A percentile compares a stretch with the other conserved stretches of the same genome.
phyloP scores from a whole-genome alignment of 2,113 vertebrate genomes.

The Acrocephalus arundinaceus region DNA sequence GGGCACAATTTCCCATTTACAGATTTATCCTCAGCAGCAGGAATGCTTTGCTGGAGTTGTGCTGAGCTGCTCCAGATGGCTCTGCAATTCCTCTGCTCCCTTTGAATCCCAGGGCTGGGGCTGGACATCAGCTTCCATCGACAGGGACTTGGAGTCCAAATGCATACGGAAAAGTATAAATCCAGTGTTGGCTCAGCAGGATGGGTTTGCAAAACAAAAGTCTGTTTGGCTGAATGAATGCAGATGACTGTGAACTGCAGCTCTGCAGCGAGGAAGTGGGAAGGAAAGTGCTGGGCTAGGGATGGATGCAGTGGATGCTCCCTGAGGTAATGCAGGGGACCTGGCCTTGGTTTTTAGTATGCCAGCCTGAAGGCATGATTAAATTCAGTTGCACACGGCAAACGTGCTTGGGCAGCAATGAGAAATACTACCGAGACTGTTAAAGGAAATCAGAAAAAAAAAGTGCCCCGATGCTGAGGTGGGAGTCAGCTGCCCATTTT shows the following conservation, averaged over 20 bases:
- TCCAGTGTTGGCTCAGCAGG: background rate
- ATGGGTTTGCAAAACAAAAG: conserved; percentile 23
- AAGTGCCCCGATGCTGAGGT: background rate
- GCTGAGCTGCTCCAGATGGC: conserved; percentile 63
- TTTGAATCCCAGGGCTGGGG: background rate
- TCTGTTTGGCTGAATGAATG: background rate
- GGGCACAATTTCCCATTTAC: background rate
- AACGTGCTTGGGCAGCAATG: background rate
- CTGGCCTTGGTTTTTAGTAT: background rate
- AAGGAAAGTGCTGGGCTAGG: background rate
- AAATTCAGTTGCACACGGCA: background rate
- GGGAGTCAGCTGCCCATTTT: background rate
- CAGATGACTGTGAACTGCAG: background rate
- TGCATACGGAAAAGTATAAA: conserved; percentile 32
- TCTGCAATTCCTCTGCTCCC: background rate
- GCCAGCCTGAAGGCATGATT: background rate
- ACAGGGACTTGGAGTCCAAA: conserved; percentile 51
- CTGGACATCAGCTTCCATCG: conserved; percentile 39
- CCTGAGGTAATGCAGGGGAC: rapidly evolving
- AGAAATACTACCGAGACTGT: background rate
- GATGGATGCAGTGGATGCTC: background rate
- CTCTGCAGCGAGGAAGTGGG: background rate
- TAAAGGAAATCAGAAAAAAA: background rate
- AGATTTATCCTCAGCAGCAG: background rate
- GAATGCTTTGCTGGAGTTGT: background rate